Evolutionary conservation across 1,140 invertebrate genomes (phyloP), one percentile per base, ranked within the genome.

Genomic region (Drosophila pruinosa): DNA sequence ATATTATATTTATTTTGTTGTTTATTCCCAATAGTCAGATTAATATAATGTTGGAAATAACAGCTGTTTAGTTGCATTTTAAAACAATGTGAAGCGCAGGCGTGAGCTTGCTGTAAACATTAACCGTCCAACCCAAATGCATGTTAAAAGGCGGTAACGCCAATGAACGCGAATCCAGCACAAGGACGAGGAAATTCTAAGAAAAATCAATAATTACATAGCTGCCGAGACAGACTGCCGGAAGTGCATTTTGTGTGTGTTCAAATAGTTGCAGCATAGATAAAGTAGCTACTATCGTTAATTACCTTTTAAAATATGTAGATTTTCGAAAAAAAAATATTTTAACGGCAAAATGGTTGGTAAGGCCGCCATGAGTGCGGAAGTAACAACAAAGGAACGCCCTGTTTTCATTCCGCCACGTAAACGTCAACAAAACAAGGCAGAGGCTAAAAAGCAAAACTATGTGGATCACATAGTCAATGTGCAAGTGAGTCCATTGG

Each of bases 381-480:
- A 77, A 45, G 85, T 15, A 62, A 58, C 38, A 57, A 88, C 92
- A 81, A 92, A 93, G 48, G 93, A 94, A 80, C 93, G 92, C 80
- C 93, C 93, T 39, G 89, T 93, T 76, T 93, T 94, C 69, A 93
- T 94, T 78, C 90, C 93, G 57, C 93, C 93, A 17, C 93, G 93
- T 64, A 94, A 94, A 85, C 91, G 93, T 70, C 80, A 91, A 74
- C 80, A 91, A 74, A 93, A 92, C 70, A 88, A 88, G 67, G 54
- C 83, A 0, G 82, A 88, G 47, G 92, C 93, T 21, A 94, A 94
- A 74, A 94, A 93, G 58, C 90, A 92, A 34, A 93, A 92, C 65
- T 93, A 94, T 91, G 93, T 94, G 12, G 93, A 94, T 72, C 93
- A 94, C 68, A 93, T 94, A 64, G 93, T 94, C 58, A 92, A 91